Evolutionary conservation across 2,113 vertebrate genomes (phyloP).

Genomic region (Emydura subglobosa): DNA sequence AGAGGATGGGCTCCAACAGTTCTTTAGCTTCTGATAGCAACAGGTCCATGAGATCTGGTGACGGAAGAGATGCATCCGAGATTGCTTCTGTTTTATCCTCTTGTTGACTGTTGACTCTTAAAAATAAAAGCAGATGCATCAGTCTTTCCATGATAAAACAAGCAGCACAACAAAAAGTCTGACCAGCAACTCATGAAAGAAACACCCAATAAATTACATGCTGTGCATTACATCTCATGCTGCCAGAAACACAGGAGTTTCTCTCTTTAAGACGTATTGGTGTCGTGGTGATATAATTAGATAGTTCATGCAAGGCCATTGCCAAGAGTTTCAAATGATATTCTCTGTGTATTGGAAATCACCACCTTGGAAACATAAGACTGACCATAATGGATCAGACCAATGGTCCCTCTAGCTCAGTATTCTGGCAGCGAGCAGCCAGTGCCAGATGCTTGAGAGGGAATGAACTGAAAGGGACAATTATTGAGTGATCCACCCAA

Average conservation of each 20-base stretch:
- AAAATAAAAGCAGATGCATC: slow-evolving; percentile 39
- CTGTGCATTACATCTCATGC: neutral
- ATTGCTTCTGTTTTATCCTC: slow-evolving; percentile 43
- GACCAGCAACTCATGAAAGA: neutral
- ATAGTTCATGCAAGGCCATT: neutral
- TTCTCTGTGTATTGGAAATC: neutral
- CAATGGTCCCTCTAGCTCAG: neutral
- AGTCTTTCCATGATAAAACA: slow-evolving; percentile 20
- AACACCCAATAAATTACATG: neutral
- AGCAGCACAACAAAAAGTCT: slow-evolving; percentile 8
- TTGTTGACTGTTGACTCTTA: slow-evolving; percentile 55
- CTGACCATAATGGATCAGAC: neutral
- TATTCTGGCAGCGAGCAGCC: neutral
- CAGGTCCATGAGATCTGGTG: slow-evolving; percentile 69
- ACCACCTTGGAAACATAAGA: neutral
- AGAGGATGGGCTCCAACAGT: slow-evolving; percentile 51
- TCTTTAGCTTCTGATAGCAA: slow-evolving; percentile 75
- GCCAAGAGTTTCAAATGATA: neutral
- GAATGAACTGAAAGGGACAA: neutral
- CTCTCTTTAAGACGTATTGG: neutral
- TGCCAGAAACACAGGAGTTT: neutral
- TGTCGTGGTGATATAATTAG: neutral
- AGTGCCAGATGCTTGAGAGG: neutral
- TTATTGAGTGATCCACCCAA: neutral
- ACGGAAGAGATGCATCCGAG: slow-evolving; percentile 66